phyloP scores from a whole-genome alignment of 2,113 vertebrate genomes.

The Perccottus glenii region DNA sequence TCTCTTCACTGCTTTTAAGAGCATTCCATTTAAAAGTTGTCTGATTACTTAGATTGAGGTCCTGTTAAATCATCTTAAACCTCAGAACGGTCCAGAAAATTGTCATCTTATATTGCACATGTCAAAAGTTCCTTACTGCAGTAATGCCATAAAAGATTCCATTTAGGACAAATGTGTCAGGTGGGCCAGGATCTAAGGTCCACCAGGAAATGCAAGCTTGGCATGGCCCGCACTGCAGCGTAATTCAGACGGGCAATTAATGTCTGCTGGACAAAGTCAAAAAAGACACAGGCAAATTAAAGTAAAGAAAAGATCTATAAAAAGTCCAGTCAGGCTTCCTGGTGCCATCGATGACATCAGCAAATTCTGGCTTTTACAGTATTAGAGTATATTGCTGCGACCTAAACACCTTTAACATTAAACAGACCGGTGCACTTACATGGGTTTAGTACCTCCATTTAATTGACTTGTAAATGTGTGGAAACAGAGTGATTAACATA shows the following conservation, averaged over 20 bases:
- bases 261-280: constrained; percentile 57
- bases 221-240: constrained; percentile 14
- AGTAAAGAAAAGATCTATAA: constrained; percentile 31
- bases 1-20: too few species aligned
- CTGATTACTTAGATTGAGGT: not conserved
- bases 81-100: constrained; percentile 23
- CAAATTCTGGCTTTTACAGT: constrained; percentile 18
- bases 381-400: constrained; percentile 12
- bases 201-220: constrained; percentile 44
- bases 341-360: constrained; percentile 37
- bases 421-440: constrained; percentile 41
- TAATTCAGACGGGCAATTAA: constrained; percentile 57
- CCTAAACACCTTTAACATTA: constrained; percentile 35
- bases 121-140: constrained; percentile 26
- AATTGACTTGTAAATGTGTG: constrained; percentile 58
- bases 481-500: not conserved
- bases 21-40: constrained; percentile 3
- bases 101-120: constrained; percentile 32
- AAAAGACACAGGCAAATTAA: constrained; percentile 38
- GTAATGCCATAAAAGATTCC: constrained; percentile 16
- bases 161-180: constrained; percentile 46
- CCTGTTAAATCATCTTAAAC: not conserved
- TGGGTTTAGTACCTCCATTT: constrained; percentile 65
- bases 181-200: constrained; percentile 29
- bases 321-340: constrained; percentile 39